These are phyloP conservation scores for Aegotheles bennettii DNA, from an alignment of 2,113 vertebrate species.

Conservation along the genomic window DNA sequence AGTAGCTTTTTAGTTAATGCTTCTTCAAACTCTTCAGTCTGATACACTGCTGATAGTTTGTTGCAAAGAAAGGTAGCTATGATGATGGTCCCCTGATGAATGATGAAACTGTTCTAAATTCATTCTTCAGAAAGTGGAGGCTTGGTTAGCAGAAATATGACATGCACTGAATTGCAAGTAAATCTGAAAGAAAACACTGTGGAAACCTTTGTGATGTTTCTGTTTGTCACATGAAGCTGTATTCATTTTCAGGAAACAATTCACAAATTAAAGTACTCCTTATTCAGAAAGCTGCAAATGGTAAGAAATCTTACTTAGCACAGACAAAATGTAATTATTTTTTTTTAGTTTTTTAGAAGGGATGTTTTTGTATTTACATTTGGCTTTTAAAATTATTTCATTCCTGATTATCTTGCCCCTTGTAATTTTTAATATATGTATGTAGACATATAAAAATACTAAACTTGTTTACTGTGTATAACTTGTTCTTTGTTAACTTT, in stretches of 20 bases:
- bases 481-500: not conserved
- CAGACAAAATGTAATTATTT: not conserved
- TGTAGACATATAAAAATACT: not conserved
- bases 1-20: not conserved
- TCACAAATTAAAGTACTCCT: not conserved
- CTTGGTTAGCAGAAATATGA: not conserved
- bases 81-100: not conserved
- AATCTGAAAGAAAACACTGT: not conserved
- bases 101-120: not conserved
- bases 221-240: not conserved
- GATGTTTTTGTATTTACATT: not conserved
- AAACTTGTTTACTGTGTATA: not conserved
- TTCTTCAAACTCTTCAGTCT: not conserved
- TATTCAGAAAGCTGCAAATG: not conserved
- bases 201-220: not conserved
- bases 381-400: not conserved
- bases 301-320: not conserved
- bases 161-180: not conserved
- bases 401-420: not conserved
- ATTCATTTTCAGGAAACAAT: not conserved
- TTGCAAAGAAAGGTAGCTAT: not conserved
- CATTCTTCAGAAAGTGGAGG: not conserved
- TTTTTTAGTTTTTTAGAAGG: not conserved
- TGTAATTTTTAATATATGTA: not conserved
- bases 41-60: not conserved